Conservation (phyloP, 2,888 invertebrate species). For the Nomada flava region DNA sequence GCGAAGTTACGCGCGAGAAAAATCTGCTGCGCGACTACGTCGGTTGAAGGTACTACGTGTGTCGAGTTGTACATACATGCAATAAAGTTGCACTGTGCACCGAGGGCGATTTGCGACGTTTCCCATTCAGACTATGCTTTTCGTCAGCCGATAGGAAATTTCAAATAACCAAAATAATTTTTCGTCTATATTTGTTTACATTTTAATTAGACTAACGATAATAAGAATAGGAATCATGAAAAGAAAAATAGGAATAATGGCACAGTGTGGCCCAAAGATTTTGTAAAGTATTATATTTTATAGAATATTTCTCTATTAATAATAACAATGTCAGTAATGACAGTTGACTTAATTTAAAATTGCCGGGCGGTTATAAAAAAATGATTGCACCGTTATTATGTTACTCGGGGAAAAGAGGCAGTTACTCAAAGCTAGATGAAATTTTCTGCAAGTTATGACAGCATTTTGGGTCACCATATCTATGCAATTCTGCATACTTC, state of each 20-base stretch:
- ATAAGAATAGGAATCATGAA: too few species aligned
- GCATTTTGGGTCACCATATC: background rate
- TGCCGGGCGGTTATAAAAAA: background rate
- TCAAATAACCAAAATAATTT: too few species aligned
- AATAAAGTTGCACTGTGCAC: constrained; percentile 28
- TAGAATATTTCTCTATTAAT: too few species aligned
- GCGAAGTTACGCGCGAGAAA: constrained; percentile 19
- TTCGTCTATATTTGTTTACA: too few species aligned
- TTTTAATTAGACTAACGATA: too few species aligned
- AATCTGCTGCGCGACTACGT: background rate
- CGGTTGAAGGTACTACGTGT: constrained; percentile 8
- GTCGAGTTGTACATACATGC: background rate
- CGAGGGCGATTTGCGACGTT: background rate
- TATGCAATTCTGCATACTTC: background rate
- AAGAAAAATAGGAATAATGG: too few species aligned
- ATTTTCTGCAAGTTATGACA: background rate
- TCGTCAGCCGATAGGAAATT: too few species aligned
- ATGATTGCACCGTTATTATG: background rate
- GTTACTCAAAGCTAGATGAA: background rate
- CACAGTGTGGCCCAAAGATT: too few species aligned
- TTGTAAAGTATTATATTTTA: too few species aligned
- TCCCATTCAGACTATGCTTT: too few species aligned
- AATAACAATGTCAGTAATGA: too few species aligned
- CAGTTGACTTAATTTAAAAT: too few species aligned
- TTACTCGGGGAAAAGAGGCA: background rate